Evolutionary conservation across 2,797 vertebrate species (phyloP).

Genomic region (Notoglanidium macrostoma): DNA sequence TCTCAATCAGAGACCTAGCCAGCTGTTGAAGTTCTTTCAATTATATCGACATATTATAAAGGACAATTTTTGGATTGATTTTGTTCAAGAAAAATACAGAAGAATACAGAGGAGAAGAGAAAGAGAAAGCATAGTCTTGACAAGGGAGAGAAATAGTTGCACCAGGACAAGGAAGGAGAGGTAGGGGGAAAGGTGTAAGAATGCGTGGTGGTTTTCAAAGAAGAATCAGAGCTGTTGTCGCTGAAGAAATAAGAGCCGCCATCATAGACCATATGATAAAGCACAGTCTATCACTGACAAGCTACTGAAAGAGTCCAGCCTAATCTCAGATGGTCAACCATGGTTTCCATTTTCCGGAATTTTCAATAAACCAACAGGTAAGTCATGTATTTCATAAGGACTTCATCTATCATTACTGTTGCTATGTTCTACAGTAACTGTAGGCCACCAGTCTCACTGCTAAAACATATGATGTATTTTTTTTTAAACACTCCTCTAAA

Average conservation of each 20-base stretch:
- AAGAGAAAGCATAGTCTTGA: not conserved
- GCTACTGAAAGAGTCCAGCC: slow-evolving; percentile 14
- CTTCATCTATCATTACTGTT: slow-evolving; percentile 7
- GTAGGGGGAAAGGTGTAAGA: not conserved
- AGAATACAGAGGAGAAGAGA: not conserved
- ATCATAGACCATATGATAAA: slow-evolving; percentile 27
- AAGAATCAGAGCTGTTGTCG: not conserved
- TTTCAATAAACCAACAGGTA: slow-evolving; percentile 24
- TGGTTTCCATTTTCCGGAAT: not conserved
- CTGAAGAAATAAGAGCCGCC: slow-evolving; percentile 1
- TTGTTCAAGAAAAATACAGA: slow-evolving; percentile 2
- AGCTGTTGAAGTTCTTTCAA: not conserved
- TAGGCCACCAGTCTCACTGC: no score
- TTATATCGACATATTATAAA: not conserved
- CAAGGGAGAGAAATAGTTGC: not conserved
- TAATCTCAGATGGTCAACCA: not conserved
- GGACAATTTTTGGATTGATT: not conserved
- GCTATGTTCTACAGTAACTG: not conserved
- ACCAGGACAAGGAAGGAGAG: not conserved
- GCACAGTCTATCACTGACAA: slow-evolving; percentile 4
- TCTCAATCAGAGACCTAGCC: not conserved
- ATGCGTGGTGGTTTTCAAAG: not conserved
- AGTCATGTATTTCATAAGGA: not conserved
- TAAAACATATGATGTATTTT: no score
- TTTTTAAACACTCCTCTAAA: no score